These are phyloP conservation scores for Nothoprocta pentlandii DNA, from an alignment of 2,113 vertebrate genomes.

Conservation along the genomic window DNA sequence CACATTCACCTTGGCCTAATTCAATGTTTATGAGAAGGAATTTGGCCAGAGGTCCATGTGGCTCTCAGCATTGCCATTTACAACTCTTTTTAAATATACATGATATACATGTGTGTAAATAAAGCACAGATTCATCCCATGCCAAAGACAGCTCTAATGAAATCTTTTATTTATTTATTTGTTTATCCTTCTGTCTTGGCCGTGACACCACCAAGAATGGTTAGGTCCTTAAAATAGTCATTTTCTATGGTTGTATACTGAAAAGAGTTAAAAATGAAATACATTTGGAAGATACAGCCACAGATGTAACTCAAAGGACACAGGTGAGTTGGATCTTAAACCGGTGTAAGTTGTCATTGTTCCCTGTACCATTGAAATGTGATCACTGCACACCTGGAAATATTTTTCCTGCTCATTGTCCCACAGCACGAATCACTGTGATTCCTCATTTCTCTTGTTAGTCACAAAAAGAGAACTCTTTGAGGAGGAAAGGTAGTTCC, in stretches of 20 bases:
- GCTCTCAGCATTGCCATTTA: not conserved
- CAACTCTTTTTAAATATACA: not conserved
- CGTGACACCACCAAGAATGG: not conserved
- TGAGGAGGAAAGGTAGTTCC: not conserved
- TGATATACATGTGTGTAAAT: not conserved
- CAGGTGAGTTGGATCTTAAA: not conserved
- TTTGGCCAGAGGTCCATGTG: not conserved
- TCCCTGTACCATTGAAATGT: not conserved
- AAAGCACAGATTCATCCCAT: not conserved
- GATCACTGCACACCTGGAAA: not conserved
- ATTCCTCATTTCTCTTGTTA: not conserved
- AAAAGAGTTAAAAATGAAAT: not conserved
- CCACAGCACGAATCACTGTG: not conserved
- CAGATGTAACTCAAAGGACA: not conserved
- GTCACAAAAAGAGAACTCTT: not conserved
- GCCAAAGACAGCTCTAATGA: not conserved
- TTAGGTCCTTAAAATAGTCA: not conserved
- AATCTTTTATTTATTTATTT: not conserved
- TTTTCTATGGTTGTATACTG: rapidly evolving
- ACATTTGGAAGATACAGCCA: not conserved
- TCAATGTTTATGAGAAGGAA: not conserved
- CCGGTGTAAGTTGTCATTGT: not conserved
- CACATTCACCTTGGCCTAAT: not conserved
- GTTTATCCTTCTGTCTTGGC: not conserved
- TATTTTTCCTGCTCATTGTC: not conserved